Evolutionary conservation across 1,140 invertebrate genomes (phyloP), one percentile per base, ranked within the genome.

Genomic region (Drosophila kurseongensis): DNA sequence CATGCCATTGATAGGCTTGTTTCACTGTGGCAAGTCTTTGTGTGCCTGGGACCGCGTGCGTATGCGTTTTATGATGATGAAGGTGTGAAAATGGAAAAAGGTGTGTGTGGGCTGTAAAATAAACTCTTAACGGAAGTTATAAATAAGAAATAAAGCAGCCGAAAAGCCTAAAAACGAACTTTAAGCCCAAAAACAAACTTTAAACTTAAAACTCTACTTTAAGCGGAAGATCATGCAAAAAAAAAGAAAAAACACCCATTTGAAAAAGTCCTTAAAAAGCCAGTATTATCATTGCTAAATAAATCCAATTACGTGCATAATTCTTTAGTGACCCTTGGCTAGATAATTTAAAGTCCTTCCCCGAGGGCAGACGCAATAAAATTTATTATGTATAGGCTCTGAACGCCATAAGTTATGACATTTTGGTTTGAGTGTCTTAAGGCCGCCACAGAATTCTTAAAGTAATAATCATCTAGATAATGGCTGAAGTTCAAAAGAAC

Each of bases 51-150:
- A 36, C 38, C 29, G 14, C 47, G 23, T 52, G 35, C 23, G 56
- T 47, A 52, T 62, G 65, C 67, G 52, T 82, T 86, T 82, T 78
- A 86, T 88, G 78, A 79, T 73, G 58, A 44, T 58, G 47, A 50
- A 78, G 83, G 75, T 78, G 75, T 75, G 59, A 83, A 84, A 60
- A 48, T 71, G 58, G 54, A 9, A 40, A 63, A 73, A 51, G 61
- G 59, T 68, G 61, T 67, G 71, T 80, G 72, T 41, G 75, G 59
- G 63, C 48, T 79, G 67, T 85, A 85, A 84, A 80, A 60, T 48
- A 71, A 71, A 72, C 68, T 72, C 69, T 72, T 71, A 72, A 57
- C 66, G 66, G 68, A 69, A 58, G 51, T 71, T 58, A 72, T 72
- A 72, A 72, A 72, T 71, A 72, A 71, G 38, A 12, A 58, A 71